Evolutionary conservation across 2,797 vertebrate species (phyloP), one percentile per base, ranked within the genome.

Genomic region (Otus scops): DNA sequence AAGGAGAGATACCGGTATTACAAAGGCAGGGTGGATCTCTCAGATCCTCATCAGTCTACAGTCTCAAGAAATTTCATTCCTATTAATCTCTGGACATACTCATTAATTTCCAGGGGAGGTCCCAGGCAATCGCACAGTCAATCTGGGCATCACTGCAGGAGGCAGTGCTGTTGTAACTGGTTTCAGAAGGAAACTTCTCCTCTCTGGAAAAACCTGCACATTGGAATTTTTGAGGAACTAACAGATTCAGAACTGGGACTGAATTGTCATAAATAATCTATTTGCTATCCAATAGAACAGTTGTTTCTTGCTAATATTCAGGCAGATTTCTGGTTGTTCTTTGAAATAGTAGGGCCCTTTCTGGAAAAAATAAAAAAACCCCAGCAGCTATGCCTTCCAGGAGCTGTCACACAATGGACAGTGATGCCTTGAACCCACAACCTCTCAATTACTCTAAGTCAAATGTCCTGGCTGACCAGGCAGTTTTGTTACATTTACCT

Each of bases 91-190:
- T 51, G 74, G 54, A 38, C 43, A n/a, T 15, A 4, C 19, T 39
- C 19, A n/a, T 36, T 41, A 50, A 36, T 36, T 47, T n/a, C 54
- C 54, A 70, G 30, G 26, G 43, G 48, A 65, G 21, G 23, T 43
- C 27, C 53, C 50, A 48, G 34, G 51, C 50, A 48, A 50, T 15
- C 0, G 0, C 17, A 11, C 2, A 1, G 60, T 22, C 54, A 18
- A 24, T 12, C 8, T 65, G 81, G 79, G 65, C 22, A 54, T 36
- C 68, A 27, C 2, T 34, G 36, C 57, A 61, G 43, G 28, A 65
- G 26, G 32, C 26, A 32, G 10, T 1, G 7, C 20, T 34, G 36
- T 51, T 69, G 9, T 48, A 32, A 75, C 11, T 11, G n/a, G 20
- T 30, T 81, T 65, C 21, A 45, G 65, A 13, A 1, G 7, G 38